Evolutionary conservation across 2,797 vertebrate genomes (phyloP).

Genomic region (Pyrocephalus nanus): DNA sequence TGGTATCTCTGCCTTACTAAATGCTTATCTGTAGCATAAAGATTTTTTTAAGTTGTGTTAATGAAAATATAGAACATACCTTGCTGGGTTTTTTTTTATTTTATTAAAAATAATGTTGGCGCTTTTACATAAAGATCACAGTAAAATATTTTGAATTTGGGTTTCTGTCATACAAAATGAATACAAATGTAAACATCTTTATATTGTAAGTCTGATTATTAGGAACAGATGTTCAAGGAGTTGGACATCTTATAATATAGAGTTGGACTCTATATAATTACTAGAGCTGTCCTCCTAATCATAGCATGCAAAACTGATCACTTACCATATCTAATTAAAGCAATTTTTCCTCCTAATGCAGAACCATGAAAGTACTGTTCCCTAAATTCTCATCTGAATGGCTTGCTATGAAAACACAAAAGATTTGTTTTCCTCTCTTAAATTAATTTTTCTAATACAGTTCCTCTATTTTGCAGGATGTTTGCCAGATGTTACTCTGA

Average conservation of each 20-base stretch:
- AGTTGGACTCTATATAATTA: background rate
- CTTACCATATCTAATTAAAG: slow-evolving; percentile 40
- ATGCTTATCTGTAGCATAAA: background rate
- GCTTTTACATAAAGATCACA: background rate
- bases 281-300: slow-evolving; percentile 6
- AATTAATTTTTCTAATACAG: slow-evolving; percentile 20
- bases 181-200: background rate
- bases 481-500: background rate
- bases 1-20: background rate
- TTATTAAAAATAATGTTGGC: background rate
- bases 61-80: background rate
- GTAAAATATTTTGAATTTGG: background rate
- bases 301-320: slow-evolving; percentile 29
- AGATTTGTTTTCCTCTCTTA: slow-evolving; percentile 24
- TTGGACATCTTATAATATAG: background rate
- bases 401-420: background rate
- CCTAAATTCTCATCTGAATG: slow-evolving; percentile 10
- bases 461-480: background rate
- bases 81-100: background rate
- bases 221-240: slow-evolving; percentile 4
- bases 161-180: background rate
- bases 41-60: background rate
- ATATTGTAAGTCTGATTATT: background rate
- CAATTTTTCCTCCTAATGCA: slow-evolving; percentile 21
- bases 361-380: background rate